Percentiles rank a stretch among this genome's conserved stretches.
phyloP scores from a whole-genome alignment of 2,113 vertebrate species.

The Manacus vitellinus region DNA sequence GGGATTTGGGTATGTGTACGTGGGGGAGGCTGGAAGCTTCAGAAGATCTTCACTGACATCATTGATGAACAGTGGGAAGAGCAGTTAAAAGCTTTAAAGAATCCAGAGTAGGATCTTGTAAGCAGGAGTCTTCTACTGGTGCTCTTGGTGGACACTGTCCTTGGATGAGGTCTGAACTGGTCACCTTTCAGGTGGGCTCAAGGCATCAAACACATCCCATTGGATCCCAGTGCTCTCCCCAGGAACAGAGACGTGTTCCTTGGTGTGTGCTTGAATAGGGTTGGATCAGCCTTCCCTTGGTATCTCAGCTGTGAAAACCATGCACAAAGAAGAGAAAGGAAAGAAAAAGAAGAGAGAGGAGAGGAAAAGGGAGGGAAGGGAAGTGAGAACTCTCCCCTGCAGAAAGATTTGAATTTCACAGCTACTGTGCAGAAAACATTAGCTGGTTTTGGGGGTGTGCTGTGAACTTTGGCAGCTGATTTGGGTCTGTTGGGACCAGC shows the following conservation, averaged over 20 bases:
- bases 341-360: too few relatives aligned
- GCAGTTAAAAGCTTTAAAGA: not conserved
- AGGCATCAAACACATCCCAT: not conserved
- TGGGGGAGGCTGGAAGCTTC: not conserved
- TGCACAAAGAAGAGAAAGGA: not conserved
- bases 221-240: not conserved
- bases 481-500: not conserved
- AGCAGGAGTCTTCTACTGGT: not conserved
- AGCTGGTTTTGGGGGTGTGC: not conserved
- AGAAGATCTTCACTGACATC: not conserved
- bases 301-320: not conserved
- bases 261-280: not conserved
- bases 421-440: not conserved
- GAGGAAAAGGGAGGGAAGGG: rapidly evolving
- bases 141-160: not conserved
- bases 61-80: not conserved
- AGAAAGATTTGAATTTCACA: not conserved
- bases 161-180: not conserved
- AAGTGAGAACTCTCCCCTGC: rapidly evolving
- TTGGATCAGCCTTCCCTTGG: not conserved
- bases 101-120: not conserved
- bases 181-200: not conserved
- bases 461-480: not conserved
- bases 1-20: not conserved
- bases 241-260: not conserved